Evolutionary conservation across 2,113 vertebrate genomes (phyloP).

Genomic region (Typhlomys cinereus): DNA sequence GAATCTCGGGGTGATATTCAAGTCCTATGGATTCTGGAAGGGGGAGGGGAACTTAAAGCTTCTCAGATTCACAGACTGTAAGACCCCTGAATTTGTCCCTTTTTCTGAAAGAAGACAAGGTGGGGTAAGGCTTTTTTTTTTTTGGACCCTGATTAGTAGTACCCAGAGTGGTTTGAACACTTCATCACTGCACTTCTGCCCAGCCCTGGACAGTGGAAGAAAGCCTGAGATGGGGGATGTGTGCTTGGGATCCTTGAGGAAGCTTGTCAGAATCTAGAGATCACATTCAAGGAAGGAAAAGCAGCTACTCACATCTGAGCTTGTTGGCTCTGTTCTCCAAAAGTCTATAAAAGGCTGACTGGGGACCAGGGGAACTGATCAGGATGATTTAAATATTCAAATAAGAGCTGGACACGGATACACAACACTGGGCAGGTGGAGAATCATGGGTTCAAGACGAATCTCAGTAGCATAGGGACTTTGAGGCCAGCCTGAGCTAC

Average conservation of each 20-base stretch:
- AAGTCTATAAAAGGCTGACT: neutral
- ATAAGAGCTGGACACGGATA: neutral
- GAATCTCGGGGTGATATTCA: neutral
- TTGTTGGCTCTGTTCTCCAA: neutral
- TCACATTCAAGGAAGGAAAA: neutral
- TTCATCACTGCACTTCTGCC: neutral
- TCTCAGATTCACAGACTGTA: neutral
- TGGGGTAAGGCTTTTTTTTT: neutral
- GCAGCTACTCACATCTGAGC: neutral
- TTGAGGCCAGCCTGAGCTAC: neutral
- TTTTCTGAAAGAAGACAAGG: neutral
- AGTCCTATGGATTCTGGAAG: neutral
- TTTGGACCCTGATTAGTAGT: neutral
- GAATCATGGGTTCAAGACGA: neutral
- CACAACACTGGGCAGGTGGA: neutral
- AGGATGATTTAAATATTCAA: neutral
- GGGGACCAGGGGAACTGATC: neutral
- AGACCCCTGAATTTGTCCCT: neutral
- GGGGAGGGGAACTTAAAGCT: neutral
- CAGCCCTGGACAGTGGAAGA: neutral
- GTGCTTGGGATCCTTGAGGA: too few relatives aligned
- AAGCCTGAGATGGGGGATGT: neutral
- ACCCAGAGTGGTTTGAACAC: neutral
- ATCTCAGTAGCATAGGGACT: too few relatives aligned
- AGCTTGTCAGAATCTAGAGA: neutral